phyloP scores from a whole-genome alignment of 2,888 invertebrate genomes.

The Scrobipalpa costella region DNA sequence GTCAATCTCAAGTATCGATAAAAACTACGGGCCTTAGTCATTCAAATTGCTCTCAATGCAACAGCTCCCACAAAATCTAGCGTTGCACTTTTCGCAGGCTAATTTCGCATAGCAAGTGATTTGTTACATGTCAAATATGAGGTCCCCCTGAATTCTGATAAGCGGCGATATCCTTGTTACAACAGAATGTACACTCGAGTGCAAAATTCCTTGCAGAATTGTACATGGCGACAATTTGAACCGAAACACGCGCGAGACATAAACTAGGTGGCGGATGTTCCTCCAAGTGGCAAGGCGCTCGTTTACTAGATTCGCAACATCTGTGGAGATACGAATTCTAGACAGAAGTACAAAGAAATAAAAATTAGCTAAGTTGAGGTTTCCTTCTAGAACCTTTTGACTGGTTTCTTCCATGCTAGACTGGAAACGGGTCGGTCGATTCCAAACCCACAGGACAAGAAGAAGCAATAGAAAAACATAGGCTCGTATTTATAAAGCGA shows the following conservation, averaged over 20 bases:
- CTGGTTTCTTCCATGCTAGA: too few relatives aligned
- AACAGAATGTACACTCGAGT: slow-evolving; percentile 12
- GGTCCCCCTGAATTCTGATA: slow-evolving; percentile 49
- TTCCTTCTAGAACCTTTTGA: too few relatives aligned
- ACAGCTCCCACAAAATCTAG: background rate
- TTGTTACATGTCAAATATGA: slow-evolving; percentile 43
- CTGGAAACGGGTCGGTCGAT: too few relatives aligned
- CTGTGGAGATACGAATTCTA: slow-evolving; percentile 8
- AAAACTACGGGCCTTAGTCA: too few relatives aligned
- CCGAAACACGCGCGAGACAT: slow-evolving; percentile 3
- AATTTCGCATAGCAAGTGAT: slow-evolving; percentile 37
- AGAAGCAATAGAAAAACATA: too few relatives aligned
- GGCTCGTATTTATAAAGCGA: too few relatives aligned
- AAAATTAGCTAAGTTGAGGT: background rate
- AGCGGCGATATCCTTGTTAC: slow-evolving; percentile 46
- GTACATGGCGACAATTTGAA: slow-evolving; percentile 7
- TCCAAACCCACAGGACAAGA: too few relatives aligned
- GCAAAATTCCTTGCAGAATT: background rate
- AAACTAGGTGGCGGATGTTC: slow-evolving; percentile 10
- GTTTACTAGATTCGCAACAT: slow-evolving; percentile 17
- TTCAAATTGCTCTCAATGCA: too few relatives aligned
- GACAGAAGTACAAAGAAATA: background rate
- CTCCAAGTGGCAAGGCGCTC: slow-evolving; percentile 1
- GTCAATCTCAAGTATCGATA: too few relatives aligned
- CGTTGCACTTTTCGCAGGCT: slow-evolving; percentile 22